Evolutionary conservation across 2,888 invertebrate species (phyloP).

Genomic region (Sinhomidia bicolor): DNA sequence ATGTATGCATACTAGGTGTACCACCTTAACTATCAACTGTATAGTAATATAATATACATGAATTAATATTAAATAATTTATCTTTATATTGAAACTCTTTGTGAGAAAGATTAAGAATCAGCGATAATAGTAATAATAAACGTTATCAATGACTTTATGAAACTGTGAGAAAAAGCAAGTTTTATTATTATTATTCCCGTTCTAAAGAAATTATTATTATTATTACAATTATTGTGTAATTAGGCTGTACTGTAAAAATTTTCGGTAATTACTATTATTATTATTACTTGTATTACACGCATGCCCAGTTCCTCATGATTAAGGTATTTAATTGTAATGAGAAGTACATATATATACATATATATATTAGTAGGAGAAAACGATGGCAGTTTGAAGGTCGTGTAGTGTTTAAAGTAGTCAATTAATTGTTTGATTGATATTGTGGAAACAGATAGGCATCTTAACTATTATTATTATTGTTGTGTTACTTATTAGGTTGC

Average conservation of each 20-base stretch:
- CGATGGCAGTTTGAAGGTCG: neutral
- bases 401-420: conserved; percentile 21
- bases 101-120: neutral
- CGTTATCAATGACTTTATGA: conserved; percentile 23
- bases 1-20: neutral
- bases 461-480: neutral
- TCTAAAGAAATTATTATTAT: neutral
- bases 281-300: conserved; percentile 21
- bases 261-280: conserved; percentile 18
- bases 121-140: neutral
- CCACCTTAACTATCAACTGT: neutral
- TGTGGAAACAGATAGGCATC: neutral
- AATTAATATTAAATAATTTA: neutral
- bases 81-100: conserved; percentile 12
- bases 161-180: conserved; percentile 33
- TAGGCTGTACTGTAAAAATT: neutral
- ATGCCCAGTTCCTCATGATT: conserved; percentile 28
- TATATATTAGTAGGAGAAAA: neutral
- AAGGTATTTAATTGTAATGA: neutral
- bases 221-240: neutral
- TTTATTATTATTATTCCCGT: conserved; percentile 4
- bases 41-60: neutral
- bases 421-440: conserved; percentile 9
- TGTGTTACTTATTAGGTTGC: neutral
- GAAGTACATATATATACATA: no score